phyloP scores from a whole-genome alignment of 1,140 invertebrate genomes.

The Conopomorpha cramerella region DNA sequence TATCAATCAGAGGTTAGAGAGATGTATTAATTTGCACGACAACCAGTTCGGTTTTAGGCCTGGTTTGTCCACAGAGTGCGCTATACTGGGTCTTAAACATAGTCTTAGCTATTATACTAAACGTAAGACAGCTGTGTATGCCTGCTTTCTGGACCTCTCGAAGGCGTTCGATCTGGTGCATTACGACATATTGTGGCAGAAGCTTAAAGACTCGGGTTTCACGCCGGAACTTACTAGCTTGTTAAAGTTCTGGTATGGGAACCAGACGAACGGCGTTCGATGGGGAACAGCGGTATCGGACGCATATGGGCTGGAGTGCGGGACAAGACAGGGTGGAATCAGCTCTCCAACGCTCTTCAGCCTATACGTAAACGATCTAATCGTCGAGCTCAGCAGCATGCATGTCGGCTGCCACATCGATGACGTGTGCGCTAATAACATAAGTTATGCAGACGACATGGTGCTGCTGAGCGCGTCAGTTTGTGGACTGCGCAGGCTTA shows the following conservation, averaged over 20 bases:
- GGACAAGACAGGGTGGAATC: no score
- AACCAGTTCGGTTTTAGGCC: no score
- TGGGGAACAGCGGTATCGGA: background rate
- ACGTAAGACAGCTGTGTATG: background rate
- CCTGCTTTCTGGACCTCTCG: no score
- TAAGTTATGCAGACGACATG: no score
- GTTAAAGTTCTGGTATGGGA: no score
- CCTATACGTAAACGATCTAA: no score
- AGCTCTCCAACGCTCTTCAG: no score
- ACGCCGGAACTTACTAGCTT: background rate
- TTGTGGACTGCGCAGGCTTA: background rate
- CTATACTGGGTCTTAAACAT: background rate
- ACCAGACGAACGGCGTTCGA: background rate
- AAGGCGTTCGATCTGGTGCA: background rate
- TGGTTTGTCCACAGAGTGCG: background rate
- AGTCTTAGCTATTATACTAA: background rate
- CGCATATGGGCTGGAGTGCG: background rate
- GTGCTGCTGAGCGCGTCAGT: no score
- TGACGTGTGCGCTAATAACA: no score
- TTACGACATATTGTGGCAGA: background rate
- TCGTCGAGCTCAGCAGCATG: conserved; percentile 1
- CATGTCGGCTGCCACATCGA: no score
- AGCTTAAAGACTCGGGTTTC: background rate
- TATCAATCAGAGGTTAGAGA: background rate
- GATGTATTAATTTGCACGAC: no score